Evolutionary conservation across 1,140 invertebrate species (phyloP).

Genomic region (Bombus sibiricus): DNA sequence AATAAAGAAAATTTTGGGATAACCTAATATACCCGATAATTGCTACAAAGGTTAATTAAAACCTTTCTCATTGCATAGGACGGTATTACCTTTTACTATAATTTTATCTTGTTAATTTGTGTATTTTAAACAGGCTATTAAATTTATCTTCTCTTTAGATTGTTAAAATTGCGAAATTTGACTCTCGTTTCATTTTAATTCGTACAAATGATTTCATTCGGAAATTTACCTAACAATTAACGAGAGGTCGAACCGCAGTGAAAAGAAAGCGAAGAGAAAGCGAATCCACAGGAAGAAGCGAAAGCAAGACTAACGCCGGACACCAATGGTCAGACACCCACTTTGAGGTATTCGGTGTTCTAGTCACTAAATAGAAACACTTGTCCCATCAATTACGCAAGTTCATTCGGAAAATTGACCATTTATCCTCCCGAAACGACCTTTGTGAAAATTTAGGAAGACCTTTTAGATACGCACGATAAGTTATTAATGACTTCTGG

Average conservation of each 20-base stretch:
- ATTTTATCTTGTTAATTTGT: too few species aligned
- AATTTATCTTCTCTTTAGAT: too few species aligned
- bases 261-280: conserved; percentile 28
- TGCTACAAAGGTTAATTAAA: too few species aligned
- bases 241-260: background rate
- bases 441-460: conserved; percentile 40
- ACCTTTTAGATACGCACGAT: conserved; percentile 33
- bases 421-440: background rate
- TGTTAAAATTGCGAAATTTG: background rate
- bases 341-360: conserved; percentile 24
- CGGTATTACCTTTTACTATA: too few species aligned
- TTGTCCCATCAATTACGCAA: conserved; percentile 74
- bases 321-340: background rate
- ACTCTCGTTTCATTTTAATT: background rate
- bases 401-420: conserved; percentile 54
- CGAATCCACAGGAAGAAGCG: background rate
- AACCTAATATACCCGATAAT: too few species aligned
- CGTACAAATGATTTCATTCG: background rate
- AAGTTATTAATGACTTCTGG: conserved; percentile 56
- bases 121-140: too few species aligned
- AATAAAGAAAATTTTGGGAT: too few species aligned
- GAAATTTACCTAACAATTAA: background rate
- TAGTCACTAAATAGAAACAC: conserved; percentile 54
- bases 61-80: too few species aligned
- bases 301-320: background rate